These are phyloP conservation scores for Rhabdornis inornatus DNA, from an alignment of 2,113 vertebrate species.

Conservation along the genomic window DNA sequence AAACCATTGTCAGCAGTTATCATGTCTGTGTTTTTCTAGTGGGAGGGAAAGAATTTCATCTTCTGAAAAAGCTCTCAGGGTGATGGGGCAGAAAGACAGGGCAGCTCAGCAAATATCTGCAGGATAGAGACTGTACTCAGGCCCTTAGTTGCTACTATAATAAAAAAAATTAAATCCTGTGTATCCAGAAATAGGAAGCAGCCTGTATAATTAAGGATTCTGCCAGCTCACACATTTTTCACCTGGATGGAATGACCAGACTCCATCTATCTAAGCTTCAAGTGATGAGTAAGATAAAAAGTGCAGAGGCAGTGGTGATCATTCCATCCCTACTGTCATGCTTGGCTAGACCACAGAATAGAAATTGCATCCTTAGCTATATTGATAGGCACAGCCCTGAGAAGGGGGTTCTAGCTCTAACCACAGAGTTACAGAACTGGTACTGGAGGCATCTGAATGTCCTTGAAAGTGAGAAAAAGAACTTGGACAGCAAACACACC, in stretches of 20 bases:
- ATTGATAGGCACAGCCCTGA: not conserved
- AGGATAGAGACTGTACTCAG: not conserved
- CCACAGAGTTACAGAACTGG: not conserved
- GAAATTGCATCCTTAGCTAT: not conserved
- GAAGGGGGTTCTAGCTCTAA: not conserved
- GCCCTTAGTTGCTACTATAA: not conserved
- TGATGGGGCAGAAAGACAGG: not conserved
- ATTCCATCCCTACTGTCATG: not conserved
- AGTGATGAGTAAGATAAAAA: not conserved
- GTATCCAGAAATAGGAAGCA: not conserved
- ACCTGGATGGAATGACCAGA: not conserved
- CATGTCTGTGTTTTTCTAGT: not conserved
- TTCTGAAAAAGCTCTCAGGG: not conserved
- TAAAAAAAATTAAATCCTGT: not conserved
- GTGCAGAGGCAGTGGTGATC: not conserved
- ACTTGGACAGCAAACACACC: not conserved
- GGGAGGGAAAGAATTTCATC: not conserved
- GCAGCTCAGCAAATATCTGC: not conserved
- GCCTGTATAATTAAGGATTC: not conserved
- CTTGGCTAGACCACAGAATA: not conserved
- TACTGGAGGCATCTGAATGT: not conserved
- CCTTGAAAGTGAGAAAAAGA: not conserved
- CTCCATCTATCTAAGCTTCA: not conserved
- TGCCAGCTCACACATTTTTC: not conserved
- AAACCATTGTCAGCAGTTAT: not conserved